Evolutionary conservation across 1,140 invertebrate genomes (phyloP), one percentile per base, ranked within the genome.

Genomic region (Drosophila murphyi): DNA sequence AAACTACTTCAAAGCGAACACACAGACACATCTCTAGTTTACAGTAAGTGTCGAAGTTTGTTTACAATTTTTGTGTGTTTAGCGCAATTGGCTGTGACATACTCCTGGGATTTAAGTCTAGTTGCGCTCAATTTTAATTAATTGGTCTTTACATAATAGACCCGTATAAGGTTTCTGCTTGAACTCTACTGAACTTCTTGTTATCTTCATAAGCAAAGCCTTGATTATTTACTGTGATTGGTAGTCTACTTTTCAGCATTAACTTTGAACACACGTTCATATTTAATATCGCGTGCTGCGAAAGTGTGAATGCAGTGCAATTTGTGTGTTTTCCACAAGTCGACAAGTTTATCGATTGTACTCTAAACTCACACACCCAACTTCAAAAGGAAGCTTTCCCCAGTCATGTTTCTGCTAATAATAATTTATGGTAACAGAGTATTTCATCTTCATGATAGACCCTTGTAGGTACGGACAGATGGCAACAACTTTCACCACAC

Each of bases 351-450:
- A 35, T 59, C n/a, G 41, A 34, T 34, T 20, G 41, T 47, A 12
- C 6, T 43, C 29, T 4, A 8, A 56, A 12, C 3, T 8, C 39
- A 41, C 39, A 10, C 3, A 41, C 10, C 20, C 5, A 2, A 28
- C 29, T 8, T 29, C 4, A 28, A 51, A 31, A 31, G 3, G 3
- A 29, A 37, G 32, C 48, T 41, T 63, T 8, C 31, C 29, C 31
- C 20, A 63, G 41, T 63, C 61, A 52, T 52, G 34, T 52, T 43
- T 10, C 4, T 3, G 31, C 31, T 34, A 47, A 61, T 69, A 73
- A 69, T 69, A 61, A 69, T 56, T 69, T 50, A 69, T 73, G 64
- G 69, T 61, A 69, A 39, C 34, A 61, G 20, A 20, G 56, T 39
- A 34, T 50, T 69, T 54, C 47, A 45, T 72, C 54, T 39, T 52